Evolutionary conservation across 1,140 invertebrate species (phyloP).

Genomic region (Gerris buenoi): DNA sequence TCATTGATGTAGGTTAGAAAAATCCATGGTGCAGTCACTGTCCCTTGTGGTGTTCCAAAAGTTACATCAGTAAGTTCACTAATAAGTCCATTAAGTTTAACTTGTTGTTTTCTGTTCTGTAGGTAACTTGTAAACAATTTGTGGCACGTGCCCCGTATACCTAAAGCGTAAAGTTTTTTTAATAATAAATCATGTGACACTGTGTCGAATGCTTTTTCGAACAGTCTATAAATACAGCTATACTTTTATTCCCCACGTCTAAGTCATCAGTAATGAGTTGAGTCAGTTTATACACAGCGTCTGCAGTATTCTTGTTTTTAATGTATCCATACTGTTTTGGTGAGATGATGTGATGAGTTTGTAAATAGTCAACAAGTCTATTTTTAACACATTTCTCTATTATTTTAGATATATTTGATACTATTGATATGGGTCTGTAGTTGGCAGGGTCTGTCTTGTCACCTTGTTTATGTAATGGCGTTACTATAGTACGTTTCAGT

Average conservation of each 20-base stretch:
- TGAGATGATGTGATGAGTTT: neutral
- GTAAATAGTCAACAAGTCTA: neutral
- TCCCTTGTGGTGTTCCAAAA: neutral
- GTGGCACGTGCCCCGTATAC: neutral
- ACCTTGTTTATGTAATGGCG: neutral
- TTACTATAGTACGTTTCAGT: neutral
- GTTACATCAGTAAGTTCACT: neutral
- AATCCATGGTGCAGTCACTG: neutral
- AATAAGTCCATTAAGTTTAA: neutral
- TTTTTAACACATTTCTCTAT: neutral
- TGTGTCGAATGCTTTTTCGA: slow-evolving; percentile 2
- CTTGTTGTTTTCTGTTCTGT: neutral
- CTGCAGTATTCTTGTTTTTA: neutral
- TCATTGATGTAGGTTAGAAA: neutral
- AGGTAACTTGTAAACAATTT: neutral
- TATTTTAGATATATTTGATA: neutral
- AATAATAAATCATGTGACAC: neutral
- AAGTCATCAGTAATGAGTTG: neutral
- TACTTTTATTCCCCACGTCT: neutral
- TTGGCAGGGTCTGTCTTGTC: neutral
- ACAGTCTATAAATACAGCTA: neutral
- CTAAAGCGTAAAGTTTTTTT: neutral
- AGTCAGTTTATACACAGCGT: neutral
- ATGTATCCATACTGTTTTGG: neutral
- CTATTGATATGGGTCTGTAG: neutral